Base-by-base conservation (phyloP, 2,113 vertebrate species). In the Baryphthengus martii region DNA sequence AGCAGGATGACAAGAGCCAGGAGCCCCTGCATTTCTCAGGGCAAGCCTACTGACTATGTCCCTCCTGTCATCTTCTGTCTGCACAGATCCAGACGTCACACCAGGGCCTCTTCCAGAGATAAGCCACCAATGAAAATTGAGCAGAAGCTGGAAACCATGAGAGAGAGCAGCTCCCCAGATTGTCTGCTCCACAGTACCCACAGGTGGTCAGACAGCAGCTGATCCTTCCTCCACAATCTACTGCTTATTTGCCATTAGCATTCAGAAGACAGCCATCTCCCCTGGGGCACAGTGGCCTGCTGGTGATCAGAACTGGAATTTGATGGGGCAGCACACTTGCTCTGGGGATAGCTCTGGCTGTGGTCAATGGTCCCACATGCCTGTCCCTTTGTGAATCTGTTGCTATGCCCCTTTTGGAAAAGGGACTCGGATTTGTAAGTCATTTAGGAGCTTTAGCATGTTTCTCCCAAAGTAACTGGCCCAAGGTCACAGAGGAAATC, bases 401-500 rank as follows among this genome's bases (percentile, higher is more conserved):
- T 88, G 52, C 40, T 82, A 24, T 88, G n/a, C 11, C 25, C 29
- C 8, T 95, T 94, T 88, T 91, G 91, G 74, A 93, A 85, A 84
- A 76, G 40, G 17, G 37, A 61, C 74, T 88, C 6, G 2, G 20
- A 77, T 88, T 80, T 29, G 6, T 90, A 90, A 95, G 75, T 86
- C 44, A 42, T 94, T 89, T 85, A 76, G 92, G 83, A 89, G 45
- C 66, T 96, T 96, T 75, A 95, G 80, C 62, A 42, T 78, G 37
- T 78, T 93, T 89, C 83, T 93, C 80, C 88, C 90, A 82, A 50
- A 92, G 90, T 76, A 95, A 94, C 79, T 87, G 85, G 91, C 85
- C 88, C 2, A 35, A 85, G 93, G 91, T 96, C 88, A 3, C 88
- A 89, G 55, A 95, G 96, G 94, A 97, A 96, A 93, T 95, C 88